These are phyloP conservation scores for Sycophila texana DNA, from an alignment of 2,888 invertebrate species.

Conservation along the genomic window DNA sequence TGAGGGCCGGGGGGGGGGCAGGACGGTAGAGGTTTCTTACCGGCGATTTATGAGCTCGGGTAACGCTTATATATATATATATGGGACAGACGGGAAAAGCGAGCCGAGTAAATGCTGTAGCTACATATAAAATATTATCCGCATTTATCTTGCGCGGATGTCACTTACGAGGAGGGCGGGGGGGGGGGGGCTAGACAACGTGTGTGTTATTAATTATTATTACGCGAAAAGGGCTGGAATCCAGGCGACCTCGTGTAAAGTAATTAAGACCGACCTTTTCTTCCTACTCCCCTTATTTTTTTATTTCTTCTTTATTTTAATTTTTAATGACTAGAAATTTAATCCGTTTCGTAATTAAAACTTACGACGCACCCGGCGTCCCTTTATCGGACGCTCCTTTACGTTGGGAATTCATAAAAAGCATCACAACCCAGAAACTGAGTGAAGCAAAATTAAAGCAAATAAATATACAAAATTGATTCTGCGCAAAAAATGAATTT, in stretches of 20 bases:
- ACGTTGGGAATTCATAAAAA: too few relatives aligned
- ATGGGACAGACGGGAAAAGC: background rate
- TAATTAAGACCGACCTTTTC: conserved; percentile 17
- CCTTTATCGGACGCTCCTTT: too few relatives aligned
- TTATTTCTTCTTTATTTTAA: too few relatives aligned
- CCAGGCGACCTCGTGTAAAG: background rate
- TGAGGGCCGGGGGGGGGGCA: background rate
- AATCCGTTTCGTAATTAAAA: too few relatives aligned
- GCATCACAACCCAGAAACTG: too few relatives aligned
- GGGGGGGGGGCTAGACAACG: background rate
- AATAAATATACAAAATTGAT: too few relatives aligned
- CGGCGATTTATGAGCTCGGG: conserved; percentile 38
- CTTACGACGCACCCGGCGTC: too few relatives aligned
- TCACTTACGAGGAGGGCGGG: conserved; percentile 19
- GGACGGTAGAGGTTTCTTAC: conserved; percentile 17
- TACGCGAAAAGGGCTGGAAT: background rate
- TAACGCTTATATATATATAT: conserved; percentile 14
- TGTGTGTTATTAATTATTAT: conserved; percentile 40
- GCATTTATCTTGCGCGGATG: conserved; percentile 35
- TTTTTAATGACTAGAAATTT: too few relatives aligned
- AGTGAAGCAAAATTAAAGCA: too few relatives aligned
- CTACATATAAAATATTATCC: conserved; percentile 47
- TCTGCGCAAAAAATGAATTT: too few relatives aligned
- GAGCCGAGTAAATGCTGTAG: conserved; percentile 14
- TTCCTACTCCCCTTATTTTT: too few relatives aligned